Percentiles rank a stretch among this genome's conserved stretches.
phyloP scores from a whole-genome alignment of 2,113 vertebrate species.

The Xerus inauris region DNA sequence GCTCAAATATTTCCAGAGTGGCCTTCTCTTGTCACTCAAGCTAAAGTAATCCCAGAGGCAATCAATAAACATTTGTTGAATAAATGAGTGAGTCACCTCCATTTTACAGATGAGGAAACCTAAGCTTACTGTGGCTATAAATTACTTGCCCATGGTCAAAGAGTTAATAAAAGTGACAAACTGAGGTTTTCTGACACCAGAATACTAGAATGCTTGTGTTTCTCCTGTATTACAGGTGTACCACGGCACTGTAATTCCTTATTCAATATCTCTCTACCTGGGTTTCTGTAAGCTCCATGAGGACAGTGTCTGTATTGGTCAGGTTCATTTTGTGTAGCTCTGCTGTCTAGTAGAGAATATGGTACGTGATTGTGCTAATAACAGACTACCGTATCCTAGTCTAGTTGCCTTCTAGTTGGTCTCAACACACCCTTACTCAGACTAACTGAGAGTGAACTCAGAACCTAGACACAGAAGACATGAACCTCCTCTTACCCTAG shows the following conservation, averaged over 20 bases:
- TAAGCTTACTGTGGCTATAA: neutral
- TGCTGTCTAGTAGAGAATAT: neutral
- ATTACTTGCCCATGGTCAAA: neutral
- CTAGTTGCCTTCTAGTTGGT: neutral
- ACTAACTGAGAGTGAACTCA: neutral
- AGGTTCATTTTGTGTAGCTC: neutral
- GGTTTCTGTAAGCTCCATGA: neutral
- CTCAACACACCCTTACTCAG: neutral
- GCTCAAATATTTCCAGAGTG: neutral
- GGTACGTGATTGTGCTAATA: neutral
- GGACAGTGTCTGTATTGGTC: neutral
- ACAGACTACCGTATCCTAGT: neutral
- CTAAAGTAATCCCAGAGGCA: neutral
- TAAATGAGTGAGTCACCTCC: neutral
- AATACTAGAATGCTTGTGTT: neutral
- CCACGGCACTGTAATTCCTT: neutral
- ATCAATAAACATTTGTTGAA: neutral
- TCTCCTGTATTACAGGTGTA: neutral
- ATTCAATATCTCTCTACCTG: neutral
- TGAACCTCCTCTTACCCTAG: neutral
- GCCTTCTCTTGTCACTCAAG: neutral
- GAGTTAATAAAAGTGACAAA: neutral
- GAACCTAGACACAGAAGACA: neutral
- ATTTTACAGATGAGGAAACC: constrained; percentile 10
- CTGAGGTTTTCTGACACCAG: neutral